These are phyloP conservation scores for Hybos culiciformis DNA, from an alignment of 2,888 invertebrate genomes.

Conservation along the genomic window DNA sequence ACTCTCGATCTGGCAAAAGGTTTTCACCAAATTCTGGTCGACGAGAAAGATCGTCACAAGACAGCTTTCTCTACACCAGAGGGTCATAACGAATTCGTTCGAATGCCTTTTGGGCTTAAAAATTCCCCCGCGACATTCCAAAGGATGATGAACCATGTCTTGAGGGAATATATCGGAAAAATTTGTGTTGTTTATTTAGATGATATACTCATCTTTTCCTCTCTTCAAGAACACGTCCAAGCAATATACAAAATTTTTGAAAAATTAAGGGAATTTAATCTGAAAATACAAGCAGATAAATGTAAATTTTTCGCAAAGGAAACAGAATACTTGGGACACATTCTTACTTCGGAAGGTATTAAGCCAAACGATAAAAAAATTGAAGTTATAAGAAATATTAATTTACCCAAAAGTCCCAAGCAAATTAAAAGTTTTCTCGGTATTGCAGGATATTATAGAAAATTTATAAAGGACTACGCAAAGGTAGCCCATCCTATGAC, in stretches of 20 bases:
- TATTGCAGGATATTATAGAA: slow-evolving; percentile 9
- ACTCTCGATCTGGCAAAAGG: slow-evolving; percentile 7
- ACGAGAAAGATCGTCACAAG: slow-evolving; percentile 7
- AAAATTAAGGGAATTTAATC: slow-evolving; percentile 4
- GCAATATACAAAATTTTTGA: slow-evolving; percentile 6
- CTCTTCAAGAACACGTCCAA: too few relatives aligned
- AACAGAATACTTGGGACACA: slow-evolving; percentile 8
- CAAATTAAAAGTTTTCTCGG: slow-evolving; percentile 10
- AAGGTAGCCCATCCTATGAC: slow-evolving; percentile 9
- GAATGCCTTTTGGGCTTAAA: too few relatives aligned
- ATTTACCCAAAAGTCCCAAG: slow-evolving; percentile 6
- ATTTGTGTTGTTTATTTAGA: too few relatives aligned
- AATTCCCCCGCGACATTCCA: too few relatives aligned
- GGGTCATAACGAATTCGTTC: too few relatives aligned
- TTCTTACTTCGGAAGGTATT: slow-evolving; percentile 5
- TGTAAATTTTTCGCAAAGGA: slow-evolving; percentile 7
- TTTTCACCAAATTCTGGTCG: slow-evolving; percentile 10
- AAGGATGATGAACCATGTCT: too few relatives aligned
- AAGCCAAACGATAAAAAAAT: slow-evolving; percentile 9
- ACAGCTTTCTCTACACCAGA: too few relatives aligned
- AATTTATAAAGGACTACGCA: slow-evolving; percentile 8
- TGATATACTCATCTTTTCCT: too few relatives aligned
- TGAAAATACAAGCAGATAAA: slow-evolving; percentile 10
- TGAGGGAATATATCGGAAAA: too few relatives aligned
- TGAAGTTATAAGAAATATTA: slow-evolving; percentile 4